Base-by-base conservation (phyloP, 2,888 invertebrate species). In the Isoperla grammatica region DNA sequence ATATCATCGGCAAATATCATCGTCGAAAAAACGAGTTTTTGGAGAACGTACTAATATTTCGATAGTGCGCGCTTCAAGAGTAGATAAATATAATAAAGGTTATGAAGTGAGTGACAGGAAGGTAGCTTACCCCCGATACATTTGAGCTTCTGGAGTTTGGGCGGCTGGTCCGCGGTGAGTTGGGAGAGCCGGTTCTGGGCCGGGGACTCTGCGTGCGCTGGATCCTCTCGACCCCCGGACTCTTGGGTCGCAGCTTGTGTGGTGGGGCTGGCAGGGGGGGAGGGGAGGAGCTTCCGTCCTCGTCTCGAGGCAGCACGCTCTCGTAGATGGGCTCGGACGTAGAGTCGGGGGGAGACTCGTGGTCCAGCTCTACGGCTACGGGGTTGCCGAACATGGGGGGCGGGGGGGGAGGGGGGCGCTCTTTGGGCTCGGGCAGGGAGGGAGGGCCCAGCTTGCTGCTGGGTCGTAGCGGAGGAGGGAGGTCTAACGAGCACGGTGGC, bases 271-370 rank as follows among this genome's bases (percentile, higher is more conserved):
- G 67, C 1, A 71, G 65, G 12, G 70, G 68, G 13, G 69, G 68
- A 0, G 74, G 71, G 3, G 77, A 60, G 1, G 40, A 13, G 6
- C 53, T 46, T 6, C 45, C 57, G 35, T 56, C 60, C 37, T 83
- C 83, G 45, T 83, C 85, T 5, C 88, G 77, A 1, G 89, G 89
- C 64, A 89, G 79, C 5, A 92, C 88, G 0, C 90, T 85, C 71
- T 93, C 92, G 72, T 93, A 93, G 65, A 93, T 93, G 0, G 91
- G 92, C 61, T 76, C 75, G 58, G 78, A 76, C 60, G 65, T 35
- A 66, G 70, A 9, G 67, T 67, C 39, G 11, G 13, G 15, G 15
- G 53, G 53, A 68, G 68, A 9, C 66, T 56, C 15, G 62, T 65
- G 23, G 61, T 65, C 22, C 64, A 65, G 4, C 78, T 67, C 0